A percentile compares a stretch with the other conserved stretches of the same genome.
Evolutionary conservation across 2,797 vertebrate genomes (phyloP).

Genomic region (Todus mexicanus): DNA sequence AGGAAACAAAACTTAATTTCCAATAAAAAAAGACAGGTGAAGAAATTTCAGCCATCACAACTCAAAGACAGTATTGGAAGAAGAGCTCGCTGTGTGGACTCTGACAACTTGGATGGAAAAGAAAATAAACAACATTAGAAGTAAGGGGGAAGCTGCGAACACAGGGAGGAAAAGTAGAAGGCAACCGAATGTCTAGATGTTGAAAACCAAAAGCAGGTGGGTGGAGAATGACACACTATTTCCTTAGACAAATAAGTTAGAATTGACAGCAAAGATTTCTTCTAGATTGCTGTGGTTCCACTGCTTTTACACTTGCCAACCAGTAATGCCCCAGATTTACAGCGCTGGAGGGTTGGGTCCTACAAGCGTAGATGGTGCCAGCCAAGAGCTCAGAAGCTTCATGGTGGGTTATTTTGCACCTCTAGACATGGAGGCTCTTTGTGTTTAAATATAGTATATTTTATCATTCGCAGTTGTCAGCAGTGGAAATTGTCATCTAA

Average conservation of each 20-base stretch:
- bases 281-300: background rate
- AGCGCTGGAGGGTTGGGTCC: background rate
- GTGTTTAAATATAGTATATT: slow-evolving; percentile 22
- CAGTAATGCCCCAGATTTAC: background rate
- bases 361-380: background rate
- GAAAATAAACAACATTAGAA: background rate
- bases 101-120: background rate
- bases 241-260: background rate
- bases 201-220: background rate
- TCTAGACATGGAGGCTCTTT: background rate
- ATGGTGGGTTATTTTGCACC: background rate
- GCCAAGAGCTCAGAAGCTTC: background rate
- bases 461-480: slow-evolving; percentile 46
- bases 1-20: background rate
- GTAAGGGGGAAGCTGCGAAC: background rate
- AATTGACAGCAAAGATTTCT: background rate
- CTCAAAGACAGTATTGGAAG: background rate
- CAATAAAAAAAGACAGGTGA: background rate
- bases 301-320: background rate
- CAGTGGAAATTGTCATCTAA: slow-evolving; percentile 56
- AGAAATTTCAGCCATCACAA: background rate
- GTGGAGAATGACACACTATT: accelerated
- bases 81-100: background rate
- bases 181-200: background rate
- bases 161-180: background rate